phyloP scores from a whole-genome alignment of 2,888 invertebrate genomes.

The Halocaridina rubra region DNA sequence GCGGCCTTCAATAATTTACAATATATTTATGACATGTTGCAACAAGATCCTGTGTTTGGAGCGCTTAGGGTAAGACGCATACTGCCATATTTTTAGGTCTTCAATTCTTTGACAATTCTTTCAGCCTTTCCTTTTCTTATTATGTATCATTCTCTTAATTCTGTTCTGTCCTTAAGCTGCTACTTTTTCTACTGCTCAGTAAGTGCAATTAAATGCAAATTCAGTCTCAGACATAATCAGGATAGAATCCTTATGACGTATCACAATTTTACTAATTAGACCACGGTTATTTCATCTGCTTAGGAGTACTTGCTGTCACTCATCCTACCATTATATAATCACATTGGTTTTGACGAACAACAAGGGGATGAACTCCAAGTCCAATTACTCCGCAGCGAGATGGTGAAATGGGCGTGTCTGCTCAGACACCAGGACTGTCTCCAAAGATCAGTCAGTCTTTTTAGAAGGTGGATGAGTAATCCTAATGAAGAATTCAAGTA shows the following conservation, averaged over 20 bases:
- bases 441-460: slow-evolving; percentile 78
- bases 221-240: too few species aligned
- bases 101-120: too few species aligned
- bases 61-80: slow-evolving; percentile 73
- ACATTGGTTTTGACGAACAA: not conserved
- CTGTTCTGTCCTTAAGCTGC: too few species aligned
- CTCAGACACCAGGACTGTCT: slow-evolving; percentile 82
- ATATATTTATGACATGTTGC: slow-evolving; percentile 84
- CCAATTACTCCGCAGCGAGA: slow-evolving; percentile 78
- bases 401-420: slow-evolving; percentile 81
- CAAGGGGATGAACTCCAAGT: slow-evolving; percentile 76
- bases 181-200: too few species aligned
- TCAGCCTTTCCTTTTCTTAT: too few species aligned
- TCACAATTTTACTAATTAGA: too few species aligned
- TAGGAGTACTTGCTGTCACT: slow-evolving; percentile 80
- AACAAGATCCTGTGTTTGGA: slow-evolving; percentile 78
- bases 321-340: slow-evolving; percentile 75
- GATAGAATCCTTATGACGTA: too few species aligned
- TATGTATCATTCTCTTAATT: too few species aligned
- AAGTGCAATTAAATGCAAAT: too few species aligned
- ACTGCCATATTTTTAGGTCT: too few species aligned
- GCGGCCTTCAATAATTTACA: slow-evolving; percentile 81
- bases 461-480: slow-evolving; percentile 77
- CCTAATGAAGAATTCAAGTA: not conserved
- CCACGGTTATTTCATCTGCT: not conserved